Base-by-base conservation (phyloP, 2,797 vertebrate genomes). In the Coregonus sp. region DNA sequence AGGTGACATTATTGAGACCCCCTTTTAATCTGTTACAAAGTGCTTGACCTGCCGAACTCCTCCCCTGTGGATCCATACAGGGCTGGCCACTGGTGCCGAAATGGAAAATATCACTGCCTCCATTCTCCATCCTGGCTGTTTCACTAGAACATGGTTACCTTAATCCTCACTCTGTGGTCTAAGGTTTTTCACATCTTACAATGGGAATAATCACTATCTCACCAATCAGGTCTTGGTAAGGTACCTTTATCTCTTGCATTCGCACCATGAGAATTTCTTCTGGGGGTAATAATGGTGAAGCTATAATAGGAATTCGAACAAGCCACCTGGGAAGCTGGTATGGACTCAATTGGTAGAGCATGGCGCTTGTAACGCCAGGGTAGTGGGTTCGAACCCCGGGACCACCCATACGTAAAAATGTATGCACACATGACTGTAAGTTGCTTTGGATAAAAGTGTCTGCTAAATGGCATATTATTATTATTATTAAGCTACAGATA, bases 1-100 rank as follows among this genome's bases (percentile, higher is more conserved):
- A 85, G 86, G 81, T 86, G 89, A 91, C 90, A 87, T 75, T 74
- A 81, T 83, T 89, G 86, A 88, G 88, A 88, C 65, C 50, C 82
- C 86, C 86, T 89, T 92, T 93, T 91, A 91, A 92, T 92, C 89
- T 88, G 86, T 70, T 87, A 86, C 88, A 88, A 88, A 88, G 85
- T 90, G 86, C 86, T 77, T 86, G 89, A 90, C 90, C 91, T 50
- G 77, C 2, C 4, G 85, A 80, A 82, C 85, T 59, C 69, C 70
- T 86, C 88, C 85, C 84, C 78, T 0, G 85, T 82, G 91, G 83
- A 86, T 9, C 66, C 81, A 84, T 86, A 82, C 83, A 89, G 86
- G 88, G 47, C 70, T n/a, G 70, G 73, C 75, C 79, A 70, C 79
- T 18, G 75, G 67, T 75, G 70, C 78, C 74, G 81, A 83, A 79